Evolutionary conservation across 2,797 vertebrate species (phyloP).

Genomic region (Cynopterus sphinx): DNA sequence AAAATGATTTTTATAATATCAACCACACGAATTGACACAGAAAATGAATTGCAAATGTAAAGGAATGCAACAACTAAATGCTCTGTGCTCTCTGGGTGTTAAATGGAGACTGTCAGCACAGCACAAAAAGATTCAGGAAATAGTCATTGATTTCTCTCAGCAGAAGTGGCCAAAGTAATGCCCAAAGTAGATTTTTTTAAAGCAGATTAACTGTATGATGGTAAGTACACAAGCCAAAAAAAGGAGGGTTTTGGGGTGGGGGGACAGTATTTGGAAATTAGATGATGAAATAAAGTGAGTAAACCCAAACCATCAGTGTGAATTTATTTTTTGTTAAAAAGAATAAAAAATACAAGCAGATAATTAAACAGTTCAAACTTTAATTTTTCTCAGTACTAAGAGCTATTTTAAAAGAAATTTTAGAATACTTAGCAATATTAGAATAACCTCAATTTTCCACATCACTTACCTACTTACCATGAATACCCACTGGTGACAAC

Average conservation of each 20-base stretch:
- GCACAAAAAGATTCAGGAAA: constrained; percentile 38
- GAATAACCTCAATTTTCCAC: not conserved
- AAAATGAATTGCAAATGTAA: constrained; percentile 79
- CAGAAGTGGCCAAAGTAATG: constrained; percentile 16
- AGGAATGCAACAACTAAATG: constrained; percentile 72
- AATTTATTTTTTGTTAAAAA: not conserved
- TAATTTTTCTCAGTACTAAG: not conserved
- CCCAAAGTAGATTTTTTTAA: not conserved
- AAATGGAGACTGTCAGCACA: constrained; percentile 53
- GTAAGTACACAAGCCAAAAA: not conserved
- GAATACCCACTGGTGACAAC: not conserved
- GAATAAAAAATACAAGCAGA: not conserved
- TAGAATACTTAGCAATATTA: not conserved
- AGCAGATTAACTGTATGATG: not conserved
- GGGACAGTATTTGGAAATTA: not conserved
- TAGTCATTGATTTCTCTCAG: constrained; percentile 23
- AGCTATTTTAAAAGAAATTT: not conserved
- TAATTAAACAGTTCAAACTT: not conserved
- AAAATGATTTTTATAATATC: constrained; percentile 81
- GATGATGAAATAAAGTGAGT: not conserved
- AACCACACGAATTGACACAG: constrained; percentile 77
- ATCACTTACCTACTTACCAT: not conserved
- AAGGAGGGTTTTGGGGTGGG: not conserved
- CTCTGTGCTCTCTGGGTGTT: constrained; percentile 51
- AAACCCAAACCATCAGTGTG: not conserved